These are phyloP conservation scores for Cardiocondyla obscurior DNA, from an alignment of 1,140 invertebrate genomes.

Conservation along the genomic window DNA sequence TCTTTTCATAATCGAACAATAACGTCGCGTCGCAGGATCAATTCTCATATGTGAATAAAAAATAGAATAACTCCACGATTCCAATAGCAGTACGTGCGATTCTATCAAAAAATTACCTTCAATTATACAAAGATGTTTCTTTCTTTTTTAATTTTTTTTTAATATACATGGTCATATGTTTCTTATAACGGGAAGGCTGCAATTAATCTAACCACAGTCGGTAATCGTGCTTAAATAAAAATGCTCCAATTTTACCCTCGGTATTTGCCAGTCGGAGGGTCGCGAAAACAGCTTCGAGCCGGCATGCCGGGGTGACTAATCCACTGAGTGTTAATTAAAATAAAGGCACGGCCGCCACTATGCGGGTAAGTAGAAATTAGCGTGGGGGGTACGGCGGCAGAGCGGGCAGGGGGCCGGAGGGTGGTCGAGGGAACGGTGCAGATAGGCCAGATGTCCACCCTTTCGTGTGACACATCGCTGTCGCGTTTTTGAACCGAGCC, in stretches of 20 bases:
- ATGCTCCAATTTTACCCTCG: conserved; percentile 36
- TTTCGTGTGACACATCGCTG: conserved; percentile 66
- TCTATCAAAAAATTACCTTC: not conserved
- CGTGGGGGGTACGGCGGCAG: conserved; percentile 31
- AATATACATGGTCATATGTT: not conserved
- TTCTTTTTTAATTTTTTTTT: too few species aligned
- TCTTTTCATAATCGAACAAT: not conserved
- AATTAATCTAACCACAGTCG: not conserved
- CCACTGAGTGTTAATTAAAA: conserved; percentile 67
- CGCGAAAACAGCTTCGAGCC: conserved; percentile 44
- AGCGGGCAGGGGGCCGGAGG: not conserved
- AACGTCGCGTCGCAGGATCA: not conserved
- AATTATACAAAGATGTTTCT: too few species aligned
- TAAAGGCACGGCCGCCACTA: conserved; percentile 37
- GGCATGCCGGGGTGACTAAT: conserved; percentile 54
- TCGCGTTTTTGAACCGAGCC: conserved; percentile 74
- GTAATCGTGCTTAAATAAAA: conserved; percentile 22
- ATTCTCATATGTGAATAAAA: not conserved
- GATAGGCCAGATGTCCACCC: conserved; percentile 54
- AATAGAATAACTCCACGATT: not conserved
- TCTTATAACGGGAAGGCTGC: not conserved
- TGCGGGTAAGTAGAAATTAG: conserved; percentile 67
- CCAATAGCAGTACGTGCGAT: not conserved
- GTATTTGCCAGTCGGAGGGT: conserved; percentile 27
- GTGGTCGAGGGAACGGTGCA: conserved; percentile 14